A percentile compares a stretch with the other conserved stretches of the same genome.
Conservation (phyloP, 2,113 vertebrate genomes). For the Setophaga kirtlandii region DNA sequence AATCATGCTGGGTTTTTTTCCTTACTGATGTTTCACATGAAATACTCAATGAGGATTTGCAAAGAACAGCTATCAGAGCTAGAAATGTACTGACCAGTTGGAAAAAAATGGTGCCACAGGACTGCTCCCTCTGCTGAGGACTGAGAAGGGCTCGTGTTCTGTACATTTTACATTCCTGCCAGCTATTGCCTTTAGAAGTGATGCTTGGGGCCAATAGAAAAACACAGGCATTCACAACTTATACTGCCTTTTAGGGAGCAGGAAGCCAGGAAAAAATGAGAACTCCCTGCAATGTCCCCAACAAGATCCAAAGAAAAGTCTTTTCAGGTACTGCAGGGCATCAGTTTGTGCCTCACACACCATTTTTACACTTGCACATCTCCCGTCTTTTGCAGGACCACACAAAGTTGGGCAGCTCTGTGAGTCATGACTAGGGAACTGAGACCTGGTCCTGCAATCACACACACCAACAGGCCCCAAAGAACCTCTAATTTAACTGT, state of each 20-base stretch:
- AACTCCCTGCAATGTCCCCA: neutral
- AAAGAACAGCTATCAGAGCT: neutral
- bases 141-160: rapidly evolving
- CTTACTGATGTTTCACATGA: neutral
- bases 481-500: neutral
- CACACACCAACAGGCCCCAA: neutral
- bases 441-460: neutral
- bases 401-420: rapidly evolving
- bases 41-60: neutral
- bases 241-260: neutral
- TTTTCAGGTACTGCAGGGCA: neutral
- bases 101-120: neutral
- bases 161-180: neutral
- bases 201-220: neutral
- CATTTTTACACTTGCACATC: neutral
- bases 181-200: neutral
- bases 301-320: neutral
- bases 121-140: neutral
- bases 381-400: neutral
- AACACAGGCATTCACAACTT: neutral
- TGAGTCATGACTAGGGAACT: neutral
- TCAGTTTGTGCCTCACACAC: neutral
- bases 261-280: neutral
- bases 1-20: neutral
- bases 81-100: neutral